These are phyloP conservation scores for Mesorhabditis spiculigera DNA, from an alignment of 2,888 invertebrate species.

Conservation along the genomic window DNA sequence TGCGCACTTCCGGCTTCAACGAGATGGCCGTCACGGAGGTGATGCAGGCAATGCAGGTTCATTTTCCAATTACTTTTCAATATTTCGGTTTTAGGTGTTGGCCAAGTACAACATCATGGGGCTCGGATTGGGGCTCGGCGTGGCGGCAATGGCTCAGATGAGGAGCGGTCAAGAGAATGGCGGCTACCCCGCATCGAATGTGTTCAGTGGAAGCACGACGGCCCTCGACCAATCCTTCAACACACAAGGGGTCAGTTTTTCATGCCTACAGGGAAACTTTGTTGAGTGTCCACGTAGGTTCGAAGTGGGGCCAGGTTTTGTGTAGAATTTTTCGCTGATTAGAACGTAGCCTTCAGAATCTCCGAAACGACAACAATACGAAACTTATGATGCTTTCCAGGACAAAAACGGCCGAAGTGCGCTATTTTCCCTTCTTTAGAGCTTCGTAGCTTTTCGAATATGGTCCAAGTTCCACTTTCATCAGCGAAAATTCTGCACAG, in stretches of 20 bases:
- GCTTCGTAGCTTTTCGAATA: no score
- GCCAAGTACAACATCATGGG: constrained; percentile 88
- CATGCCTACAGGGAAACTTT: no score
- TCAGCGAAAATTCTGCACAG: no score
- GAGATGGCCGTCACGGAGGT: constrained; percentile 86
- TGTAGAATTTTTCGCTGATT: no score
- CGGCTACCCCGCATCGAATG: background rate
- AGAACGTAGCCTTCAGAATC: no score
- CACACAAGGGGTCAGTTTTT: background rate
- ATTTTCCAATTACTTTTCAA: background rate
- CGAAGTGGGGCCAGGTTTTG: no score
- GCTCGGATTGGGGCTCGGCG: constrained; percentile 67
- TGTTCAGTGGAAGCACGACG: constrained; percentile 5
- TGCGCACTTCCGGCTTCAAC: constrained; percentile 83
- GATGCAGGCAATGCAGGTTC: constrained; percentile 75
- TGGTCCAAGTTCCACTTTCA: no score
- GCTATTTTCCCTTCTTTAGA: no score
- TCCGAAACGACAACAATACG: no score
- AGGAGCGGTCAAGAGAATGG: constrained; percentile 28
- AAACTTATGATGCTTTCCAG: no score
- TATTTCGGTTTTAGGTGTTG: constrained; percentile 66
- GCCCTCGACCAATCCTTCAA: background rate
- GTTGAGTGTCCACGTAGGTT: no score
- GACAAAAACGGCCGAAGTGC: no score
- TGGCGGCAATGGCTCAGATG: constrained; percentile 58